Conservation (phyloP, 53 echinoderm and acorn worm genomes). For the Stichopus horrens region DNA sequence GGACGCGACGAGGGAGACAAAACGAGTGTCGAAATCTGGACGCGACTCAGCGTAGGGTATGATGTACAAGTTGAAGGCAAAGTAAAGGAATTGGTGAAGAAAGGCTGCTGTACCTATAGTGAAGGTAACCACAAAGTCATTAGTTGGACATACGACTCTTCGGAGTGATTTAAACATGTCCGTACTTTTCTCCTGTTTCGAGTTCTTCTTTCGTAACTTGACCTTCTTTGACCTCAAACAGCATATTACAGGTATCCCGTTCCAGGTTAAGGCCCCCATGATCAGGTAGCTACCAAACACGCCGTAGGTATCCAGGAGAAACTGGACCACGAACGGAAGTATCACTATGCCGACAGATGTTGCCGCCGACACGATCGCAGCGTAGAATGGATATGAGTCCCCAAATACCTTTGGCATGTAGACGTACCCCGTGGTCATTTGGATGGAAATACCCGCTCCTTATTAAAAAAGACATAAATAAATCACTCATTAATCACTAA, state of each 20-base stretch:
- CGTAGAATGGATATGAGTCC: neutral
- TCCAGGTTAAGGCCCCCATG: neutral
- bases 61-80: conserved; percentile 31
- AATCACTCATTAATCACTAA: neutral
- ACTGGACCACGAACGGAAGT: neutral
- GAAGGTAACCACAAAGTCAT: neutral
- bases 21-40: neutral
- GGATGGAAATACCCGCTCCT: conserved; percentile 12
- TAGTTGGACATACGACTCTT: neutral
- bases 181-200: neutral
- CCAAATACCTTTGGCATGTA: neutral
- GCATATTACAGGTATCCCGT: conserved; percentile 12
- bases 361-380: neutral
- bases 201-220: neutral
- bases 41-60: conserved; percentile 6
- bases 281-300: conserved; percentile 4
- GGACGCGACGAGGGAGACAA: conserved; percentile 17
- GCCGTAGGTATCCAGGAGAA: neutral
- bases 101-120: neutral
- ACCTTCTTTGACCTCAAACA: neutral
- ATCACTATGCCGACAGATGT: conserved; percentile 15
- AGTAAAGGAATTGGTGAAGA: conserved; percentile 14
- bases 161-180: neutral
- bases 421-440: neutral
- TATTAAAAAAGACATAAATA: neutral